phyloP scores from a whole-genome alignment of 2,113 vertebrate species.

The Mus spicilegus region DNA sequence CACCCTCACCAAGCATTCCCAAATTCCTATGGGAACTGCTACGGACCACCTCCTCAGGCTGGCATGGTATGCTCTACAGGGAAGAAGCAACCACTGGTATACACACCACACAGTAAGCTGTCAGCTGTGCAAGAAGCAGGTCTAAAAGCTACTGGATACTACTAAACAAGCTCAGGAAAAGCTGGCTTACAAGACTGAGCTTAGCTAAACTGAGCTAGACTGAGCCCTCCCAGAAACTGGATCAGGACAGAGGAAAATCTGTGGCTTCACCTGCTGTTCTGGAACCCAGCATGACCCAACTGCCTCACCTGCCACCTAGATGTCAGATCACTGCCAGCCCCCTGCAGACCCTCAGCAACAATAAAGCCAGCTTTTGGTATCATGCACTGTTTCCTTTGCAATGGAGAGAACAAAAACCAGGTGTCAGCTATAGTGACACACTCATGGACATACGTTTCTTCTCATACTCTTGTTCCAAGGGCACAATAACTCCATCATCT shows the following conservation, averaged over 20 bases:
- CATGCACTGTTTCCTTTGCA: neutral
- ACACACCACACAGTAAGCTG: neutral
- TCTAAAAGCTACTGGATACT: neutral
- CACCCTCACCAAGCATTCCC: neutral
- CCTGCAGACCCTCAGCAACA: neutral
- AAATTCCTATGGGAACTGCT: neutral
- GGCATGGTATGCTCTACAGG: neutral
- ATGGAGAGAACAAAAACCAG: neutral
- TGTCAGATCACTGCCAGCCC: neutral
- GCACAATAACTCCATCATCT: slow-evolving; percentile 96
- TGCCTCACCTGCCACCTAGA: neutral
- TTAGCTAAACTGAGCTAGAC: neutral
- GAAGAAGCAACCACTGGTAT: neutral
- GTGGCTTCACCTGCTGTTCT: neutral
- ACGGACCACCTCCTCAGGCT: neutral
- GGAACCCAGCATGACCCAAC: neutral
- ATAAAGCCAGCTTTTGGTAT: neutral
- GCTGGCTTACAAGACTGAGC: neutral
- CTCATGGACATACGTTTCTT: slow-evolving; percentile 88
- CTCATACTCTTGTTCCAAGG: slow-evolving; percentile 94
- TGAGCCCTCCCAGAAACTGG: neutral
- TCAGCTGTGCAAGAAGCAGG: neutral
- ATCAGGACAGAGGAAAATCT: neutral
- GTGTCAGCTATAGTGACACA: neutral
- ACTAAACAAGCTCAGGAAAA: neutral